phyloP scores from a whole-genome alignment of 2,113 vertebrate genomes.

The Toxotes jaculatrix region DNA sequence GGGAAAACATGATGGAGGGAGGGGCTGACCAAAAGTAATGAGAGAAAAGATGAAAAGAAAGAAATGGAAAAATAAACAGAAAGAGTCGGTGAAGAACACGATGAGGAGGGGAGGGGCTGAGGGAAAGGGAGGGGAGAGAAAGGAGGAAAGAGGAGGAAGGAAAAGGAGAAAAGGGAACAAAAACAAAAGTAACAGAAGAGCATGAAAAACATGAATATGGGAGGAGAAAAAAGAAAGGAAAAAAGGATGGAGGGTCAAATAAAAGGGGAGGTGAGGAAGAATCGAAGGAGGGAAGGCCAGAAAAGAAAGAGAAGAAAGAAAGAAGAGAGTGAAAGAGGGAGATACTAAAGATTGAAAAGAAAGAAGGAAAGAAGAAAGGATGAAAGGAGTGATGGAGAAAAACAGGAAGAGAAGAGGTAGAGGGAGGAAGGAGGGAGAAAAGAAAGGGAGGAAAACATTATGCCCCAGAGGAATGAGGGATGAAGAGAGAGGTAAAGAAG shows the following conservation, averaged over 20 bases:
- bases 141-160: neutral
- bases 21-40: neutral
- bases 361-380: neutral
- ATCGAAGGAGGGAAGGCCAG: neutral
- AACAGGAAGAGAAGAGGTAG: too few relatives aligned
- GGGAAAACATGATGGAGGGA: neutral
- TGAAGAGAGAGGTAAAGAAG: neutral
- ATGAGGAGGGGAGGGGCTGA: neutral
- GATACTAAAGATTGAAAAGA: too few relatives aligned
- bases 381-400: neutral
- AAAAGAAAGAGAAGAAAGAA: too few relatives aligned
- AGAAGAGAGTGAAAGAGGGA: neutral
- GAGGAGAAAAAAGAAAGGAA: neutral
- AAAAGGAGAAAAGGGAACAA: neutral
- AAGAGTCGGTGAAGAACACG: neutral
- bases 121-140: neutral
- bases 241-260: too few relatives aligned
- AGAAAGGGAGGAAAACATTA: neutral
- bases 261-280: neutral
- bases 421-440: neutral
- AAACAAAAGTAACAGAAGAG: too few relatives aligned
- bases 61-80: slow-evolving; percentile 14
- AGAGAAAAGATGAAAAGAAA: neutral
- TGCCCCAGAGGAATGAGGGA: neutral
- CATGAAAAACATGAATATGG: neutral